A percentile compares a stretch with the other conserved stretches of the same genome.
Evolutionary conservation across 2,888 invertebrate genomes (phyloP).

Genomic region (Cepaea hortensis): DNA sequence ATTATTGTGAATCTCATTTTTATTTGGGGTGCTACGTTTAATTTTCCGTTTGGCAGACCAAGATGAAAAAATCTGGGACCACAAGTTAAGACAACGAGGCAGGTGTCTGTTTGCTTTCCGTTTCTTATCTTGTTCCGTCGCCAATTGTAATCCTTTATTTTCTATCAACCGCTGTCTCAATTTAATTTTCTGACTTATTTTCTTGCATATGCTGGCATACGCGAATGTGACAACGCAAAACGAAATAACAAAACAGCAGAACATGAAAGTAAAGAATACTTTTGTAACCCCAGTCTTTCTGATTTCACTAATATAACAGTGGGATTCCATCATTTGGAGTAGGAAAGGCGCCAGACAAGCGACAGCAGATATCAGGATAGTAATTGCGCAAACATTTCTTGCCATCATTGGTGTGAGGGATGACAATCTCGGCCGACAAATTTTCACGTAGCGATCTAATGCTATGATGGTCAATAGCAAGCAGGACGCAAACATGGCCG

Average conservation of each 20-base stretch:
- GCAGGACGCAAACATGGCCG: slow-evolving; percentile 47
- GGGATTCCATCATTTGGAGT: not conserved
- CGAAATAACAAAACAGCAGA: slow-evolving; percentile 28
- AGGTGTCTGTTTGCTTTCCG: not conserved
- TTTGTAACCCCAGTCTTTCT: not conserved
- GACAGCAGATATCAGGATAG: not conserved
- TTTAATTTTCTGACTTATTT: slow-evolving; percentile 27
- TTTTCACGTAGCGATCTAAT: slow-evolving; percentile 27
- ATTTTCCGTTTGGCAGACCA: too few relatives aligned
- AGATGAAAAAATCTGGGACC: not conserved
- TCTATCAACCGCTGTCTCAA: slow-evolving; percentile 20
- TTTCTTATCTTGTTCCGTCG: not conserved
- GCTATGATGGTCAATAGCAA: slow-evolving; percentile 26
- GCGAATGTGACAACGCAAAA: slow-evolving; percentile 60
- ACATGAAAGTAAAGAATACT: slow-evolving; percentile 9
- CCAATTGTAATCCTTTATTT: not conserved
- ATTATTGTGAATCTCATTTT: too few relatives aligned
- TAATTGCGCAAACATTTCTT: not conserved
- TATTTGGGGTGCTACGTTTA: too few relatives aligned
- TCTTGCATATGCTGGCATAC: slow-evolving; percentile 43
- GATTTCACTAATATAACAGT: not conserved
- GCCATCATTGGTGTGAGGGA: slow-evolving; percentile 7
- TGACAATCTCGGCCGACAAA: not conserved
- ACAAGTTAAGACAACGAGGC: not conserved
- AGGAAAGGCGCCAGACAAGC: not conserved